Evolutionary conservation across 2,113 vertebrate species (phyloP).

Genomic region (Crotalus horridus): DNA sequence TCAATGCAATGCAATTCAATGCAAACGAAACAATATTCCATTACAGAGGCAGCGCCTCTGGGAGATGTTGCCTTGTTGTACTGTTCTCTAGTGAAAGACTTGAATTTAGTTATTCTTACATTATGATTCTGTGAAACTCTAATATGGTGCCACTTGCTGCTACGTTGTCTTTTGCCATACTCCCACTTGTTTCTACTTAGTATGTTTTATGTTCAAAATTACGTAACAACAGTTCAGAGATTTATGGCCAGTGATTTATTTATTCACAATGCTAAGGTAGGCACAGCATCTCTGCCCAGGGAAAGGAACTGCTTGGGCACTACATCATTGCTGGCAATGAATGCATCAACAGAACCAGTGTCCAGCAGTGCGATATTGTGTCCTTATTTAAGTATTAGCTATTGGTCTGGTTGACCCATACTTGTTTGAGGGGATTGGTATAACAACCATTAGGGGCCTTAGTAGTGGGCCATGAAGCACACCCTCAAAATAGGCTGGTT

Average conservation of each 20-base stretch:
- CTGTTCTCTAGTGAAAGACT: conserved; percentile 78
- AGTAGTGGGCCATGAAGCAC: conserved; percentile 35
- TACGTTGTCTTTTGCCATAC: conserved; percentile 62
- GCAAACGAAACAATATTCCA: conserved; percentile 79
- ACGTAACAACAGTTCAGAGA: conserved; percentile 58
- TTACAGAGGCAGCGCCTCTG: conserved; percentile 73
- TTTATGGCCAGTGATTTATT: conserved; percentile 71
- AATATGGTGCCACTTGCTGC: conserved; percentile 64
- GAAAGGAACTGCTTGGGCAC: conserved; percentile 55
- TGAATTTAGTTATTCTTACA: conserved; percentile 77
- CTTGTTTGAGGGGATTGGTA: conserved; percentile 14
- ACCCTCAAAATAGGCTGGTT: conserved; percentile 15
- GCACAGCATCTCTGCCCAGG: conserved; percentile 21
- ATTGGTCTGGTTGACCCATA: conserved; percentile 4
- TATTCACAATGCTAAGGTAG: conserved; percentile 54
- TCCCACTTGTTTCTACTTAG: conserved; percentile 54
- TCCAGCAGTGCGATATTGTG: conserved; percentile 46
- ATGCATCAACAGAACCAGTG: conserved; percentile 54
- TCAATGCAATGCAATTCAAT: conserved; percentile 97
- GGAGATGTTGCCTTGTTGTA: conserved; percentile 68
- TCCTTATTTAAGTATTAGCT: conserved; percentile 33
- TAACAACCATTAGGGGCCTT: neutral
- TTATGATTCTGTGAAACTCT: conserved; percentile 73
- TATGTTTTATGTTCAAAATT: conserved; percentile 60
- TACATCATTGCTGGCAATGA: conserved; percentile 71